These are phyloP conservation scores for Brachionichthys hirsutus DNA, from an alignment of 2,113 vertebrate species.

Conservation along the genomic window DNA sequence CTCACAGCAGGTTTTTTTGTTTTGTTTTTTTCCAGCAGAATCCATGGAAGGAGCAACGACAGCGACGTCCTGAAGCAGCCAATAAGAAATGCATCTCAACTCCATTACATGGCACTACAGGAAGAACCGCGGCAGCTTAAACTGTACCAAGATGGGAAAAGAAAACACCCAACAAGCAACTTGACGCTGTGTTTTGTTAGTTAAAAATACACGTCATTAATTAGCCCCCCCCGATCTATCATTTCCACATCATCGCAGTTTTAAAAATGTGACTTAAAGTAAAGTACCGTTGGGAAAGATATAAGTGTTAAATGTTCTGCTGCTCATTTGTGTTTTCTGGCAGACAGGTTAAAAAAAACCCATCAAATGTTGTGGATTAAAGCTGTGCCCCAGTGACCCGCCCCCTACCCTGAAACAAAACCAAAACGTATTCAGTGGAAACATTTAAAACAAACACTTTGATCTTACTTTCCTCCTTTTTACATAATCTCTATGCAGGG, in stretches of 20 bases:
- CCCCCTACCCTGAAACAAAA: too few relatives aligned
- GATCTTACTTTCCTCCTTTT: neutral
- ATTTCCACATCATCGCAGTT: conserved; percentile 7
- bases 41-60: conserved; percentile 36
- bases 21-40: conserved; percentile 57
- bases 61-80: conserved; percentile 35
- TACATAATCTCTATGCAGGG: neutral
- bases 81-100: conserved; percentile 24
- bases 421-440: neutral
- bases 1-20: conserved; percentile 25
- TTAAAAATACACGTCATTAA: conserved; percentile 7
- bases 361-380: conserved; percentile 17
- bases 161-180: conserved; percentile 9
- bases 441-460: neutral
- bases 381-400: conserved; percentile 22
- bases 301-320: neutral
- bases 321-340: conserved; percentile 28
- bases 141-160: conserved; percentile 1
- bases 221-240: conserved; percentile 14
- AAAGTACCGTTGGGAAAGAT: conserved; percentile 24
- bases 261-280: conserved; percentile 40
- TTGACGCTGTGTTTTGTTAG: conserved; percentile 34
- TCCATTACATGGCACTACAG: conserved; percentile 10
- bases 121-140: conserved; percentile 24
- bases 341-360: conserved; percentile 1